Base-by-base conservation (phyloP, 2,113 vertebrate species). In the Elachura formosa region DNA sequence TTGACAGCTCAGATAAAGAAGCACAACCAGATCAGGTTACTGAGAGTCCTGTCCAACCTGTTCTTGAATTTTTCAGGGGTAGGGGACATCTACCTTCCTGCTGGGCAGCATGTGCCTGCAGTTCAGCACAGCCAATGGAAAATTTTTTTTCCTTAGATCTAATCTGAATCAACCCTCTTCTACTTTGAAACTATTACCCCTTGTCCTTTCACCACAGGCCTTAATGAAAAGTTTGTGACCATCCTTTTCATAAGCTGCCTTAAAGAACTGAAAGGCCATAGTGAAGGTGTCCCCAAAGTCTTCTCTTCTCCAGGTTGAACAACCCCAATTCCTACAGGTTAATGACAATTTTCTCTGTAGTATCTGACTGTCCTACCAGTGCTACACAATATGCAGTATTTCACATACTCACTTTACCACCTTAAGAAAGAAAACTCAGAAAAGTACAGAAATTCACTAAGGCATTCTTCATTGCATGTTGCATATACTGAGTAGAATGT, bases 231-330 rank as follows among this genome's bases (percentile, higher is more conserved):
- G 6, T 63, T 56, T 63, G 13, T 48, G 18, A 5, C 21, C 5
- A 17, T 22, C 12, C 46, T 68, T 68, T 46, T 28, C 46, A 17
- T 18, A 74, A 49, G 13, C 3, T 0, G 0, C 6, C 24, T 67
- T 55, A 34, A 61, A 11, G 15, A 28, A 71, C 9, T n/a, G 22
- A 58, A 20, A 25, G 7, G 10, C 31, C 26, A 12, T 40, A n/a
- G 7, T 22, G 41, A 66, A 66, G 26, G 7, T 66, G 15, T 66
- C 31, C 13, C 51, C 3, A 17, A 14, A 64, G 25, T 20, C 38
- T 55, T 75, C 45, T 43, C 5, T 68, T 62, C 40, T 41, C 12
- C n/a, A 77, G 45, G 13, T 12, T 23, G 8, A 92, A 71, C 18
- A 64, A 34, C 16, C 4, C 8, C 7, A 23, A 4, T 26, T 67